Conservation (phyloP, 2,888 invertebrate species). For the Drosophila multiciliata region DNA sequence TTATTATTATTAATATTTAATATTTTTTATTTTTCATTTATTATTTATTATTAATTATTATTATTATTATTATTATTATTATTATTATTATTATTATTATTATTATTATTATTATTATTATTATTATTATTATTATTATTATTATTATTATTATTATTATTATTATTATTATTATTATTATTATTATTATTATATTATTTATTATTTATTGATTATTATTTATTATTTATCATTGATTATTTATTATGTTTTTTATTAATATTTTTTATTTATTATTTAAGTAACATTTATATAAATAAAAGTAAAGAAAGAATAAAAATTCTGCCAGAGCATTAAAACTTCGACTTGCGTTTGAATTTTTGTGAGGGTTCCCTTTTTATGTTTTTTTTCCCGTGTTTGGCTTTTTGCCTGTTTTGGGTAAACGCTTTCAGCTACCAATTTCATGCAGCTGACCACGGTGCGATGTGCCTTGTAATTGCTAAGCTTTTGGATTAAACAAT, state of each 20-base stretch:
- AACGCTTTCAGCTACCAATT: conserved; percentile 66
- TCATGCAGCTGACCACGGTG: conserved; percentile 78
- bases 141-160: no score
- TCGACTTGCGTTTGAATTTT: not conserved
- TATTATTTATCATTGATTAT: no score
- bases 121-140: no score
- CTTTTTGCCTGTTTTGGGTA: conserved; percentile 22
- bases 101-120: no score
- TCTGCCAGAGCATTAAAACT: conserved; percentile 20
- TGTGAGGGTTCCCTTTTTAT: not conserved
- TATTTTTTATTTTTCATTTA: not conserved
- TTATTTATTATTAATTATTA: no score
- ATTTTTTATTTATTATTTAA: not conserved
- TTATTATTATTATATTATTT: no score
- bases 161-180: no score
- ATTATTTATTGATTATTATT: not conserved
- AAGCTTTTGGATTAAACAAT: conserved; percentile 74
- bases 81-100: no score
- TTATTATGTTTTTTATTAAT: not conserved
- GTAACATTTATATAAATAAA: not conserved
- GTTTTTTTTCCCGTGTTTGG: conserved; percentile 8
- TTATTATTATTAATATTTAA: not conserved
- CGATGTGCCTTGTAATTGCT: conserved; percentile 72
- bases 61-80: no score
- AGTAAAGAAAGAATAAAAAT: not conserved